These are phyloP conservation scores for Pachliopta kotzebuea DNA, from an alignment of 2,888 invertebrate species.

Conservation along the genomic window DNA sequence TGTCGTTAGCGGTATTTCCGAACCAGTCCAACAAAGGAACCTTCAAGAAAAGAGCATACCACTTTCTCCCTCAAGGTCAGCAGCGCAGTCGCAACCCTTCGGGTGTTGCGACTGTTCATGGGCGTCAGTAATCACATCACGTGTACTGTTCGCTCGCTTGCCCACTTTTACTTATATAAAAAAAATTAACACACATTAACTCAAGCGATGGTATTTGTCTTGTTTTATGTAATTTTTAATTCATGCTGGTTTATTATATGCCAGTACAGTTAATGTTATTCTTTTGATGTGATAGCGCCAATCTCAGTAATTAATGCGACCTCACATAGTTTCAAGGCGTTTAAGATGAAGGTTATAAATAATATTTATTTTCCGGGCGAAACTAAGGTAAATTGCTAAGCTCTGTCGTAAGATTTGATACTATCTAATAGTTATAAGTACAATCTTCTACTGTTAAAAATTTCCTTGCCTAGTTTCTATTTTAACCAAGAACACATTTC, in stretches of 20 bases:
- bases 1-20: too few species aligned
- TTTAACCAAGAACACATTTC: too few species aligned
- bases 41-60: too few species aligned
- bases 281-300: conserved; percentile 14
- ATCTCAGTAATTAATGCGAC: conserved; percentile 22
- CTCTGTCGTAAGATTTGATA: conserved; percentile 4
- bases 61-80: too few species aligned
- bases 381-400: conserved; percentile 8
- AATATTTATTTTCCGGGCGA: conserved; percentile 3
- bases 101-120: too few species aligned
- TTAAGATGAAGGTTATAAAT: conserved; percentile 23
- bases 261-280: background rate
- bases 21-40: too few species aligned
- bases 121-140: too few species aligned
- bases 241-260: background rate
- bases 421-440: background rate
- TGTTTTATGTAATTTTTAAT: too few species aligned
- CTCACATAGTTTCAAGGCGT: conserved; percentile 19
- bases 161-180: too few species aligned
- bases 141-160: too few species aligned
- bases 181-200: background rate
- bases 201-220: background rate
- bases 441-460: background rate
- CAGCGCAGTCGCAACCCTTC: too few species aligned
- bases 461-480: too few species aligned